These are phyloP conservation scores for Squalus acanthias DNA, from an alignment of 2,797 vertebrate genomes.

Conservation along the genomic window DNA sequence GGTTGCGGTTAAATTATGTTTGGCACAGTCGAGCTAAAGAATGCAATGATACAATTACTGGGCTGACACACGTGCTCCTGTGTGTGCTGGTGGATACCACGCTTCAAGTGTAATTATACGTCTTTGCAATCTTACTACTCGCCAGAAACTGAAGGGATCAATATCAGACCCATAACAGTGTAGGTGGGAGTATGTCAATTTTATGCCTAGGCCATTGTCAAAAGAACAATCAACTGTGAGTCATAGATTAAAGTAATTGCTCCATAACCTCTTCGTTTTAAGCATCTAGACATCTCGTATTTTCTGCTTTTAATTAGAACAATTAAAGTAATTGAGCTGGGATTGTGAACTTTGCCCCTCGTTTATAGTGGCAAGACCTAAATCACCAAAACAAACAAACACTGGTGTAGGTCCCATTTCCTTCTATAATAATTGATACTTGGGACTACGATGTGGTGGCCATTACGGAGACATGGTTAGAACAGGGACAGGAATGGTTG, in stretches of 20 bases:
- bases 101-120: background rate
- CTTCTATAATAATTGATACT: no score
- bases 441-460: no score
- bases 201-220: background rate
- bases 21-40: background rate
- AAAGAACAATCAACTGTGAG: background rate
- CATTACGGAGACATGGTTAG: no score
- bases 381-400: slow-evolving; percentile 7
- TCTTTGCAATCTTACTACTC: background rate
- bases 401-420: background rate
- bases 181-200: background rate
- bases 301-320: slow-evolving; percentile 18
- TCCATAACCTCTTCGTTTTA: background rate
- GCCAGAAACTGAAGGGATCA: background rate
- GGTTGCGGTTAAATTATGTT: background rate
- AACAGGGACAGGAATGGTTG: no score
- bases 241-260: slow-evolving; percentile 16
- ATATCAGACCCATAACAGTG: background rate
- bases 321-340: slow-evolving; percentile 13
- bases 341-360: slow-evolving; percentile 4
- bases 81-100: background rate
- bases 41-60: background rate
- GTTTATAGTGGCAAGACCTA: background rate
- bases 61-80: background rate
- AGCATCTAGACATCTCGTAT: background rate